phyloP scores from a whole-genome alignment of 2,797 vertebrate genomes.

The Apogon hyalosoma region DNA sequence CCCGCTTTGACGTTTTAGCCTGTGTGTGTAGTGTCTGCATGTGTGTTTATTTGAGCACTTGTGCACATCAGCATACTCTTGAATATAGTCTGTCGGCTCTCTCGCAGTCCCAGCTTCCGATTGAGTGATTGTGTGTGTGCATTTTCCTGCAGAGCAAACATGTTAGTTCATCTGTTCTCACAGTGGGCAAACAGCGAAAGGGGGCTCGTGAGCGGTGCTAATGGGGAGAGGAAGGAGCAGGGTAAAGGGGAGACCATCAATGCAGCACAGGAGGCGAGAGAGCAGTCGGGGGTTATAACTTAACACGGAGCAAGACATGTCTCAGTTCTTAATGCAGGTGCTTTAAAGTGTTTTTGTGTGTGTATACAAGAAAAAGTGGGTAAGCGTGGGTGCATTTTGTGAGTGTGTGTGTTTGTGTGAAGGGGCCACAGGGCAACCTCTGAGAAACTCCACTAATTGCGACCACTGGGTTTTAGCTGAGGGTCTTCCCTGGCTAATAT shows the following conservation, averaged over 20 bases:
- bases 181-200: conserved; percentile 75
- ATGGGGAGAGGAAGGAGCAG: conserved; percentile 60
- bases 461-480: conserved; percentile 83
- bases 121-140: conserved; percentile 61
- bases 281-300: conserved; percentile 36
- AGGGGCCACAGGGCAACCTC: conserved; percentile 77
- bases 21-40: conserved; percentile 26
- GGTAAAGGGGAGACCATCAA: conserved; percentile 41
- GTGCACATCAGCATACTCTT: conserved; percentile 59
- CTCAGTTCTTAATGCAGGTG: conserved; percentile 58
- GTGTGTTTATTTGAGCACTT: conserved; percentile 46
- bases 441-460: conserved; percentile 83
- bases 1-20: conserved; percentile 56
- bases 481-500: conserved; percentile 82
- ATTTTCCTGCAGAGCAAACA: conserved; percentile 77
- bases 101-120: conserved; percentile 50
- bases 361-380: conserved; percentile 15
- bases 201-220: conserved; percentile 69
- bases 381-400: conserved; percentile 18
- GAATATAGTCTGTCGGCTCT: conserved; percentile 52
- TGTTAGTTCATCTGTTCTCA: conserved; percentile 79
- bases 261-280: conserved; percentile 38
- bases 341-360: conserved; percentile 36
- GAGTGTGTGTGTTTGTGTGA: conserved; percentile 18
- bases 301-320: conserved; percentile 49